phyloP scores from a whole-genome alignment of 2,888 invertebrate genomes.

The Micoletzkya japonica region DNA sequence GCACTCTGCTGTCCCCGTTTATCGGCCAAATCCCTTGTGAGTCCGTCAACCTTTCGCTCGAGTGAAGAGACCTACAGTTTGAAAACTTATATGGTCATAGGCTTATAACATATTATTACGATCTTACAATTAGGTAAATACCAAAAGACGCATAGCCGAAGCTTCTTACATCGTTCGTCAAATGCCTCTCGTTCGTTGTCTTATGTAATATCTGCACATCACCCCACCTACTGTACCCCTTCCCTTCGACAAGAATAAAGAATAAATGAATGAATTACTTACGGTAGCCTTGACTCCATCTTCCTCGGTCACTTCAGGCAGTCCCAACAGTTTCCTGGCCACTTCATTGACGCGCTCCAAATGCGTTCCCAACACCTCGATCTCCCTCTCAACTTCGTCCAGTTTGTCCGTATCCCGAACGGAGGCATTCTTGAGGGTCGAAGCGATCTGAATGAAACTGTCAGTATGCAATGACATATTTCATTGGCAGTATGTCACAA shows the following conservation, averaged over 20 bases:
- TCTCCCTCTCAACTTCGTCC: not conserved
- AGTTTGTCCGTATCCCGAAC: not conserved
- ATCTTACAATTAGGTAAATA: too few relatives aligned
- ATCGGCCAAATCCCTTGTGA: slow-evolving; percentile 35
- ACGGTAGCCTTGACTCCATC: slow-evolving; percentile 18
- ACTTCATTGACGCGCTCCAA: slow-evolving; percentile 1
- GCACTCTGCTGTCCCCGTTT: slow-evolving; percentile 32
- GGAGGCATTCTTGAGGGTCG: not conserved
- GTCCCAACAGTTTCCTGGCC: slow-evolving; percentile 13
- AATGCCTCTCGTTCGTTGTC: too few relatives aligned
- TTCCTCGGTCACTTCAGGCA: slow-evolving; percentile 16
- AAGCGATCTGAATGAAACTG: not conserved
- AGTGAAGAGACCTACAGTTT: not conserved
- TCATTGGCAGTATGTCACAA: not conserved
- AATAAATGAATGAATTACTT: slow-evolving; percentile 5
- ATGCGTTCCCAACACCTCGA: slow-evolving; percentile 2
- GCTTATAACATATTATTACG: too few relatives aligned
- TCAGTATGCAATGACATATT: not conserved
- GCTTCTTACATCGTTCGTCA: too few relatives aligned
- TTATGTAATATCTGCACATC: too few relatives aligned
- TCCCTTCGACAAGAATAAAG: too few relatives aligned
- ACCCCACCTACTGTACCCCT: too few relatives aligned
- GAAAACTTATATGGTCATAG: too few relatives aligned
- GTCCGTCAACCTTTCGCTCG: slow-evolving; percentile 28
- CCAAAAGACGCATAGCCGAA: too few relatives aligned